Evolutionary conservation across 2,888 invertebrate species (phyloP).

Genomic region (Candidula unifasciata): DNA sequence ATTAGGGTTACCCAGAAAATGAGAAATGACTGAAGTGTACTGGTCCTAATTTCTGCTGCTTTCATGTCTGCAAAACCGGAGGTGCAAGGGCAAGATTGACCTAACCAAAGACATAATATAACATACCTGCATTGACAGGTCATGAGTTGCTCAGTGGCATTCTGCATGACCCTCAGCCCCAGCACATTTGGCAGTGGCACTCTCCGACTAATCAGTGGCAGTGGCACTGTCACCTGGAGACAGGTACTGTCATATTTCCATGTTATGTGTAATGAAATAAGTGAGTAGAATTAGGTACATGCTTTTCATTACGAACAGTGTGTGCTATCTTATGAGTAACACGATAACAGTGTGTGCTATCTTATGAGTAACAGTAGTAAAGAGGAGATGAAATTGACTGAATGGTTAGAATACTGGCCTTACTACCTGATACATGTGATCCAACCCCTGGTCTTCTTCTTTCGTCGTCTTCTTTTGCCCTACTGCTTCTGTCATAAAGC

Average conservation of each 20-base stretch:
- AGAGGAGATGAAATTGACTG: no score
- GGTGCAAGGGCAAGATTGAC: conserved; percentile 2
- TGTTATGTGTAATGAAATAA: no score
- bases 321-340: neutral
- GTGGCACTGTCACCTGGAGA: conserved; percentile 44
- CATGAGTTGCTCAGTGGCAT: conserved; percentile 64
- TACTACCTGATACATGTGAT: neutral
- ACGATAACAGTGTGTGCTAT: no score
- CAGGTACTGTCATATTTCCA: conserved; percentile 30
- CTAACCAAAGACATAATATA: conserved; percentile 2
- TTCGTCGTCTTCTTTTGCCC: no score
- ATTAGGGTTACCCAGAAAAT: no score
- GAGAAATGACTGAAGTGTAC: no score
- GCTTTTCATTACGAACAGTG: neutral
- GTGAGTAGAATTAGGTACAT: neutral
- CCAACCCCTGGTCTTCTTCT: no score
- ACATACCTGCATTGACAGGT: conserved; percentile 54
- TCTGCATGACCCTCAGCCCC: conserved; percentile 59
- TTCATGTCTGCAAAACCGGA: neutral
- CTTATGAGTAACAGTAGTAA: no score
- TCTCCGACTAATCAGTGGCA: conserved; percentile 40
- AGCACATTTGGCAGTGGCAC: conserved; percentile 44
- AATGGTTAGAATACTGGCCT: no score
- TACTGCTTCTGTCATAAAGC: no score
- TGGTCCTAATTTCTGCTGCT: neutral